Conservation (phyloP, 2,888 invertebrate species). For the Hypselothyrea guttata region DNA sequence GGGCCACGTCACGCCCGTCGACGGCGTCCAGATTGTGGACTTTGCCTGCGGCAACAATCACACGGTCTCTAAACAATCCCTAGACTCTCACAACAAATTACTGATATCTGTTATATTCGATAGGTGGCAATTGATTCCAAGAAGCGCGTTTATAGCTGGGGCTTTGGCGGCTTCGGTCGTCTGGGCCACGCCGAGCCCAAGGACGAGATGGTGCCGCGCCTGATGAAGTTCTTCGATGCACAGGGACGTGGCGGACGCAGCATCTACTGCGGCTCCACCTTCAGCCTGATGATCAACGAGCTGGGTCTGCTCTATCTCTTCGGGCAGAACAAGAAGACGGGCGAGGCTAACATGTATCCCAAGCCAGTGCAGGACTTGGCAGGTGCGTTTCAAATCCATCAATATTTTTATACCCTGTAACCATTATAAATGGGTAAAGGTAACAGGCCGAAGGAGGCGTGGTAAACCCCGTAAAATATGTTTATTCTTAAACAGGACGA, state of each 20-base stretch:
- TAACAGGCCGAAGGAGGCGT: too few relatives aligned
- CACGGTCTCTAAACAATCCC: too few relatives aligned
- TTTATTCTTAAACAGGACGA: not conserved
- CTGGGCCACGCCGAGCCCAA: constrained; percentile 96
- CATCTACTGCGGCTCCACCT: constrained; percentile 93
- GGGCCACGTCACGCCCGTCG: constrained; percentile 91
- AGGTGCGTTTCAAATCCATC: constrained; percentile 82
- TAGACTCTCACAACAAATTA: too few relatives aligned
- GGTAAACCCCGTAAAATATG: too few relatives aligned
- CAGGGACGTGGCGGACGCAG: constrained; percentile 92
- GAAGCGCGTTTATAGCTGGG: constrained; percentile 96
- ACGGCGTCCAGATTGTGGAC: constrained; percentile 93
- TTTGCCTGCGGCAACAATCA: constrained; percentile 96
- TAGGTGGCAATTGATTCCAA: constrained; percentile 93
- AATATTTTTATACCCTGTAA: too few relatives aligned
- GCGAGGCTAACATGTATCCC: constrained; percentile 98
- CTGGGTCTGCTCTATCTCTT: constrained; percentile 89
- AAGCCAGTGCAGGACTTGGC: constrained; percentile 96
- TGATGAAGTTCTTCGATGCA: constrained; percentile 94
- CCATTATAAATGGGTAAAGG: too few relatives aligned
- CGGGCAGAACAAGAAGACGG: constrained; percentile 95
- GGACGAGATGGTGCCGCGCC: constrained; percentile 93
- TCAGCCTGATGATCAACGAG: constrained; percentile 92
- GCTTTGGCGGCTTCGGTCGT: constrained; percentile 96
- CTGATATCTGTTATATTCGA: not conserved